Evolutionary conservation across 2,888 invertebrate species (phyloP).

Genomic region (Hartigia nigra): DNA sequence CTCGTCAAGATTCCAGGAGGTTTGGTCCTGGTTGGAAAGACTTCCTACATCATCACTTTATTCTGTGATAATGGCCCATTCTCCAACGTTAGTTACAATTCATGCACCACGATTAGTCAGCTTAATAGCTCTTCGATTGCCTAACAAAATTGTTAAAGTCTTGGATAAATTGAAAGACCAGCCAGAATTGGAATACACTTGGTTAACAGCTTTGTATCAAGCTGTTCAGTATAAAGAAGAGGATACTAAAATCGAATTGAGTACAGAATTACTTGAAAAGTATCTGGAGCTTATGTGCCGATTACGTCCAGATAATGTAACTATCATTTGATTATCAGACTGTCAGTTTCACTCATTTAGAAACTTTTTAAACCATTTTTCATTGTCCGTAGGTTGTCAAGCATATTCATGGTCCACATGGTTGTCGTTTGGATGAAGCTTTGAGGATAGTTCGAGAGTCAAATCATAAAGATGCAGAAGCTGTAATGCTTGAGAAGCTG

Average conservation of each 20-base stretch:
- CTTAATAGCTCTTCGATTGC: constrained; percentile 53
- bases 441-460: constrained; percentile 73
- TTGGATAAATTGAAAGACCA: constrained; percentile 54
- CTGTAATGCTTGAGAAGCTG: constrained; percentile 79
- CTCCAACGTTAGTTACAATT: constrained; percentile 44
- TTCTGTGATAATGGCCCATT: constrained; percentile 46
- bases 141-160: constrained; percentile 54
- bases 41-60: constrained; percentile 48
- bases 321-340: constrained; percentile 15
- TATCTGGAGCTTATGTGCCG: constrained; percentile 62
- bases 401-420: constrained; percentile 56
- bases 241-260: constrained; percentile 53
- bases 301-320: constrained; percentile 55
- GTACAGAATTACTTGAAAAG: constrained; percentile 54
- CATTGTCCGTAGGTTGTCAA: constrained; percentile 44
- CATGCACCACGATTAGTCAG: constrained; percentile 50
- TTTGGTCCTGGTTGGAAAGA: constrained; percentile 57
- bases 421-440: constrained; percentile 75
- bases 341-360: neutral
- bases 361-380: constrained; percentile 7
- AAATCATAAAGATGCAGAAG: constrained; percentile 75
- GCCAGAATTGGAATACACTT: constrained; percentile 49
- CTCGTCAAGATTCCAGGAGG: constrained; percentile 50
- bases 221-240: constrained; percentile 49
- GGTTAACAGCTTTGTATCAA: constrained; percentile 52